phyloP scores from a whole-genome alignment of 2,797 vertebrate genomes.

The Lepilemur ruficaudatus region DNA sequence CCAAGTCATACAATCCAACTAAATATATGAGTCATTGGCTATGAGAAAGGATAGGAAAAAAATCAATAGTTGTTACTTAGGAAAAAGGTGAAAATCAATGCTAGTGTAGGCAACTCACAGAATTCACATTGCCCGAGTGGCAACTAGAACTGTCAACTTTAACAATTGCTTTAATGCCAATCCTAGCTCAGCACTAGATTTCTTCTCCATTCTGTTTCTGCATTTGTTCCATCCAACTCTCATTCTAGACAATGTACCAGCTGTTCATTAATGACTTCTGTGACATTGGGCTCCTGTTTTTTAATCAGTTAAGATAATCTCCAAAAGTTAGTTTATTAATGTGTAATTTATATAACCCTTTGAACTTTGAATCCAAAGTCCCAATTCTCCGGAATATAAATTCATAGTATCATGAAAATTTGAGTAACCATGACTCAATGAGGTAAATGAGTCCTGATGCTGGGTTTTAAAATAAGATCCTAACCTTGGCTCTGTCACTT shows the following conservation, averaged over 20 bases:
- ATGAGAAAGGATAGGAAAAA: background rate
- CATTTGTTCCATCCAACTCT: background rate
- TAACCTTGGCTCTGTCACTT: background rate
- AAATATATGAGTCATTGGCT: background rate
- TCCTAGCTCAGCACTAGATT: background rate
- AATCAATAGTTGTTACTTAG: background rate
- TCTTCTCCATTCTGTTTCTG: background rate
- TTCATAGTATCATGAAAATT: background rate
- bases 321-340: background rate
- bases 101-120: background rate
- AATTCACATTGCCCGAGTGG: background rate
- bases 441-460: background rate
- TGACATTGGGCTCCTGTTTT: background rate
- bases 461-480: background rate
- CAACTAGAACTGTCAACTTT: background rate
- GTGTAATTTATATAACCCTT: background rate
- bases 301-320: background rate
- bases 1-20: background rate
- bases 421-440: background rate
- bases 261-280: background rate
- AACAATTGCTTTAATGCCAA: background rate
- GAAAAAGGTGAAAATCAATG: background rate
- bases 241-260: background rate
- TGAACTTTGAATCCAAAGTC: background rate
- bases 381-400: conserved; percentile 27